Evolutionary conservation across 2,888 invertebrate genomes (phyloP), one percentile per base, ranked within the genome.

Genomic region (Drosophila cognata): DNA sequence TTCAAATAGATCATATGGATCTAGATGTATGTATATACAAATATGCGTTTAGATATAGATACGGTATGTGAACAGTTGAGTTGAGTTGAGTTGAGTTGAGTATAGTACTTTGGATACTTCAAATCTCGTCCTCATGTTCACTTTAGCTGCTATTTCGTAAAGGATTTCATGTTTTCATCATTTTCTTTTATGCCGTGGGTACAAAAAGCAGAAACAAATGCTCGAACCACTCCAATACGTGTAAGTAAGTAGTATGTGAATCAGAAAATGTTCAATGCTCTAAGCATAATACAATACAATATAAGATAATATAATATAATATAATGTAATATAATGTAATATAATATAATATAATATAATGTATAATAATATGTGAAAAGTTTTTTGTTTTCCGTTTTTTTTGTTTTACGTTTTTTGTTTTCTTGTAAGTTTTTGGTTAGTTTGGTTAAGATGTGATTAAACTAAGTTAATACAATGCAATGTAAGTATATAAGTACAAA

Each of bases 271-370:
- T 55, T 73, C 41, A 73, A 61, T 73, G 73, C 56, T 73, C 59
- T 71, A 73, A 77, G 77, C 77, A 76, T 73, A 83, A 79, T 75
- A 71, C 35, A 67, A 78, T 77, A 56, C 8, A 79, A 67, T 77
- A 43, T 5, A 71, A 65, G 8, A 59, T 36, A 74, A 71, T 57
- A 29, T 46, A 74, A 74, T 71, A 48, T 10, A 71, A 70, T 72
- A 21, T 46, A 72, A 58, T 66, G 50, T 58, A 73, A 73, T 71
- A 0, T 31, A 43, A 61, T 61, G 13, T 53, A 63, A 71, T 71
- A 7, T 52, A 29, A 46, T 46, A 2, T 46, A 46, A 46, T 46
- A 4, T 48, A 48, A 50, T 50, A 28, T 51, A 51, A 51, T 51
- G 18, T 38, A 38, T 56, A 56, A 56, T 56, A 46, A 62, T 77